phyloP scores from a whole-genome alignment of 2,797 vertebrate genomes.

The Todus mexicanus region DNA sequence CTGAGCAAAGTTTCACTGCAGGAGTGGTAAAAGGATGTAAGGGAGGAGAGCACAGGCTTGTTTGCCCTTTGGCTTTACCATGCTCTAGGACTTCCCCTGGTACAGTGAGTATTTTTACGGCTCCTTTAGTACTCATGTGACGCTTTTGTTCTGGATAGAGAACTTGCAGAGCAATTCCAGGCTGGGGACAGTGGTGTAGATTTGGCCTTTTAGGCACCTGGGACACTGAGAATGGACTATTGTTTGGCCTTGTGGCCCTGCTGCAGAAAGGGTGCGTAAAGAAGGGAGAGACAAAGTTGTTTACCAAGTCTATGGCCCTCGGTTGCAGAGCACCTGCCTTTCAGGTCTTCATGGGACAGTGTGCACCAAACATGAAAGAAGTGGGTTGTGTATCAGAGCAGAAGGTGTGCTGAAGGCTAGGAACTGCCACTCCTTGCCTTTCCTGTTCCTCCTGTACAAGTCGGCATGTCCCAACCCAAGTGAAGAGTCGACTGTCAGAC shows the following conservation, averaged over 20 bases:
- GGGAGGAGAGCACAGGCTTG: not conserved
- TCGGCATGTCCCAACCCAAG: not conserved
- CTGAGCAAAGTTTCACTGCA: not conserved
- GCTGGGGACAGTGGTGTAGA: not conserved
- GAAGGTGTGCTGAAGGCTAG: not conserved
- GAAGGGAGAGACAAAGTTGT: not conserved
- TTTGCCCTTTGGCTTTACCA: not conserved
- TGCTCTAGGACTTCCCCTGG: not conserved
- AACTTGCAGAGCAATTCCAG: not conserved
- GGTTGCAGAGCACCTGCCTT: not conserved
- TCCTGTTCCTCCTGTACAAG: not conserved
- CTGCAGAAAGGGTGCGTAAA: not conserved
- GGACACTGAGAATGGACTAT: not conserved
- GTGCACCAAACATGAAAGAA: not conserved
- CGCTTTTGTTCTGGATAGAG: not conserved
- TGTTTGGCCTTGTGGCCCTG: not conserved
- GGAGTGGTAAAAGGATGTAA: not conserved
- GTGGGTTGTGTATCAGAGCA: not conserved
- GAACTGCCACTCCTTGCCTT: not conserved
- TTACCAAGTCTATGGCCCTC: not conserved
- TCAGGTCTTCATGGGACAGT: not conserved
- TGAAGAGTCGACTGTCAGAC: not conserved
- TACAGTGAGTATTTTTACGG: not conserved
- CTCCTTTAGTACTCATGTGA: not conserved
- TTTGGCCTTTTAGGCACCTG: not conserved